phyloP scores from a whole-genome alignment of 2,888 invertebrate genomes.

The Dinocampus coccinellae region DNA sequence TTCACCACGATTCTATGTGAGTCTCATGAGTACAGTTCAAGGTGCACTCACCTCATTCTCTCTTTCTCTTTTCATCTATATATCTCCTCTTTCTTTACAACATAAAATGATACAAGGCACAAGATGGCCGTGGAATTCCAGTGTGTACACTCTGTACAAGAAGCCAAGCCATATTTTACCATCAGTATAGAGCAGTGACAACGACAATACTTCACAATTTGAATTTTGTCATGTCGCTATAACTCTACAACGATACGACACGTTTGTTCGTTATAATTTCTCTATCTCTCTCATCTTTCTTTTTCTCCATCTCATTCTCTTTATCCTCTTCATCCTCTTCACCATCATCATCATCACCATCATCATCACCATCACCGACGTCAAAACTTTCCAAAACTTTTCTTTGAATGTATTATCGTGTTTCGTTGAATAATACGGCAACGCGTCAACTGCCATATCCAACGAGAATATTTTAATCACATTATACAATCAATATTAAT shows the following conservation, averaged over 20 bases:
- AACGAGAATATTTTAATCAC: neutral
- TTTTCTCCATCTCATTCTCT: neutral
- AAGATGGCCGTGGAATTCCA: slow-evolving; percentile 49
- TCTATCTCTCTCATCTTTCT: neutral
- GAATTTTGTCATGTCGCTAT: neutral
- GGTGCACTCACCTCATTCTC: slow-evolving; percentile 63
- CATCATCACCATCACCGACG: too few relatives aligned
- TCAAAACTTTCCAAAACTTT: neutral
- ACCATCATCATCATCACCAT: too few relatives aligned
- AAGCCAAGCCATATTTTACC: slow-evolving; percentile 28
- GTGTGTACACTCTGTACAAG: slow-evolving; percentile 46
- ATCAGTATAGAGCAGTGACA: slow-evolving; percentile 8
- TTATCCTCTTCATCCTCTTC: too few relatives aligned
- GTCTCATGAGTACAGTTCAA: slow-evolving; percentile 52
- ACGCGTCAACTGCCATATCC: neutral
- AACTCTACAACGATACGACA: neutral
- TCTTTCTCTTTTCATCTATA: too few relatives aligned
- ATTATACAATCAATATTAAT: neutral
- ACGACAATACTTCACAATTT: slow-evolving; percentile 25
- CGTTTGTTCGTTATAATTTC: neutral
- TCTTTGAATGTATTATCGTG: neutral
- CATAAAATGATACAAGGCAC: slow-evolving; percentile 30
- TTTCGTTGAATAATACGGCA: neutral
- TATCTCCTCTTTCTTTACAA: too few relatives aligned
- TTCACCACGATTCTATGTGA: slow-evolving; percentile 39